These are phyloP conservation scores for Stictonetta naevosa DNA, from an alignment of 2,113 vertebrate genomes.

Conservation along the genomic window DNA sequence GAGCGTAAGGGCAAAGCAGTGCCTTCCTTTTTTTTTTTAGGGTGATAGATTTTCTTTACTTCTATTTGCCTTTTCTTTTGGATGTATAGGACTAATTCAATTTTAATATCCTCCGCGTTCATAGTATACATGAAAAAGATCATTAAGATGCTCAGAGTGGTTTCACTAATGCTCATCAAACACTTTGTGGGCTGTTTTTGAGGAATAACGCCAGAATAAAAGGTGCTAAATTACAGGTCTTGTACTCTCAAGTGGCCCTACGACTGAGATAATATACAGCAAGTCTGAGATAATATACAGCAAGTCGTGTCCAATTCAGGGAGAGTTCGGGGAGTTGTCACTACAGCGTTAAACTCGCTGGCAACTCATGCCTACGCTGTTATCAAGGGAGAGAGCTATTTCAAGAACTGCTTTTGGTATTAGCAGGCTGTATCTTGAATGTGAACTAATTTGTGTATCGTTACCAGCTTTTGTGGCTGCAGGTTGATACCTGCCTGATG, in stretches of 20 bases:
- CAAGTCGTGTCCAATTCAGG: accelerated
- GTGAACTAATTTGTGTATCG: background rate
- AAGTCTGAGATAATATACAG: background rate
- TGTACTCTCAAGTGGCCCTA: background rate
- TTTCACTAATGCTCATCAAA: background rate
- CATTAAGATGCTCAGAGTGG: background rate
- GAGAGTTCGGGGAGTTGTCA: background rate
- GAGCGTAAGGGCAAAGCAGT: background rate
- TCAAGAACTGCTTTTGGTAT: background rate
- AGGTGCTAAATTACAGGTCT: background rate
- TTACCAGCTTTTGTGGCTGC: background rate
- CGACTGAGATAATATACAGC: background rate
- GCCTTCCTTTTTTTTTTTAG: background rate
- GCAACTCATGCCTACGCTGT: background rate
- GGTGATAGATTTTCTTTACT: background rate
- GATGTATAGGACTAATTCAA: background rate
- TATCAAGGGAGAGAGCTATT: conserved; percentile 12
- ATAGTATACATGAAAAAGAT: accelerated
- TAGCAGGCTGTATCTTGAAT: background rate
- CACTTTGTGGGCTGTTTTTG: background rate
- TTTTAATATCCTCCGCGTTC: background rate
- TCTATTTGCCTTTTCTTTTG: conserved; percentile 7
- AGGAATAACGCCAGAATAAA: background rate
- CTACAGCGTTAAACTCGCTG: background rate
- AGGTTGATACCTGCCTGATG: background rate